Evolutionary conservation across 2,888 invertebrate species (phyloP).

Genomic region (Acleris holmiana): DNA sequence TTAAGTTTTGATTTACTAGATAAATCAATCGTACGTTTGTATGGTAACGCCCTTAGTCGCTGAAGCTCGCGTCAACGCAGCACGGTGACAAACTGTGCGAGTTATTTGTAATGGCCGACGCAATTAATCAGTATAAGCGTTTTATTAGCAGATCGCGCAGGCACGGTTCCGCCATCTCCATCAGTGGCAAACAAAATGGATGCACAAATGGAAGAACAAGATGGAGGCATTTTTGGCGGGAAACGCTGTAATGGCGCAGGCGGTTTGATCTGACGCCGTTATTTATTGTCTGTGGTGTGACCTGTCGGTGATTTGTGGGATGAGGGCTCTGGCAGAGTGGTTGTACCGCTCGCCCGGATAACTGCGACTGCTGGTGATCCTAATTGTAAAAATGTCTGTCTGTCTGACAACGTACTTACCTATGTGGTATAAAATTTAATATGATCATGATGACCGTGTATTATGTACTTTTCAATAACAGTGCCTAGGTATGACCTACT

Average conservation of each 20-base stretch:
- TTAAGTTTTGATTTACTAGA: too few species aligned
- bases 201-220: slow-evolving; percentile 49
- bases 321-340: slow-evolving; percentile 5
- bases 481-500: too few species aligned
- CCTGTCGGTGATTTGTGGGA: slow-evolving; percentile 10
- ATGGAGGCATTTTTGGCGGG: slow-evolving; percentile 51
- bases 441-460: too few species aligned
- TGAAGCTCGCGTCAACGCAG: too few species aligned
- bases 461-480: too few species aligned
- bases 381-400: too few species aligned
- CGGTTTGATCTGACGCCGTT: slow-evolving; percentile 48
- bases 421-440: too few species aligned
- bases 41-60: too few species aligned
- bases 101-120: slow-evolving; percentile 52
- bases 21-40: too few species aligned
- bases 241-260: slow-evolving; percentile 59
- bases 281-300: slow-evolving; percentile 21
- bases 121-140: slow-evolving; percentile 75
- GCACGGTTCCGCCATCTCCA: slow-evolving; percentile 67
- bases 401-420: too few species aligned
- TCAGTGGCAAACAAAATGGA: slow-evolving; percentile 58
- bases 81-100: slow-evolving; percentile 32
- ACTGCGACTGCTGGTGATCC: neutral
- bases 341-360: neutral
- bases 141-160: slow-evolving; percentile 65